Conservation (phyloP, 2,797 vertebrate species). For the Remorina albescens region DNA sequence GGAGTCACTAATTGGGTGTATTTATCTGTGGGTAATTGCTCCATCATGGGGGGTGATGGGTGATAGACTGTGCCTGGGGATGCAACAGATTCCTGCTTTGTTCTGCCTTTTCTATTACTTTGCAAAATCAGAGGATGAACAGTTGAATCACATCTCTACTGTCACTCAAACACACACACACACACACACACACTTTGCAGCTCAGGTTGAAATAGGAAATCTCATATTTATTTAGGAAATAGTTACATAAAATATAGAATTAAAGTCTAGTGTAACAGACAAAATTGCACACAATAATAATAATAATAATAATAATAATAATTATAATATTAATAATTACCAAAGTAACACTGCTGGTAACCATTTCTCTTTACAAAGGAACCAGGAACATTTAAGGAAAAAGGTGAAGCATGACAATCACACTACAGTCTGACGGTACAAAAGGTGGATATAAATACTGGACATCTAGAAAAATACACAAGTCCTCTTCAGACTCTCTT, state of each 20-base stretch:
- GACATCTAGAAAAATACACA: slow-evolving; percentile 95
- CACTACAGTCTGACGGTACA: slow-evolving; percentile 90
- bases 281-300: slow-evolving; percentile 86
- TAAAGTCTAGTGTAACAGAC: slow-evolving; percentile 87
- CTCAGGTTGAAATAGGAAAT: slow-evolving; percentile 76
- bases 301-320: slow-evolving; percentile 65
- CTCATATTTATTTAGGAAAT: slow-evolving; percentile 83
- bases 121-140: not conserved
- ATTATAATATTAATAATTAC: slow-evolving; percentile 76
- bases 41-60: slow-evolving; percentile 64
- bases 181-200: slow-evolving; percentile 4
- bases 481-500: slow-evolving; percentile 89
- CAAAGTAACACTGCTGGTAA: slow-evolving; percentile 89
- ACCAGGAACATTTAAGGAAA: slow-evolving; percentile 81
- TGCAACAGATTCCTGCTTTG: slow-evolving; percentile 11
- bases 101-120: slow-evolving; percentile 13
- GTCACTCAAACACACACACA: slow-evolving; percentile 9
- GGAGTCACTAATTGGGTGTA: slow-evolving; percentile 48
- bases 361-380: slow-evolving; percentile 81
- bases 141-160: slow-evolving; percentile 10
- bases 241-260: slow-evolving; percentile 87
- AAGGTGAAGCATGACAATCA: slow-evolving; percentile 88
- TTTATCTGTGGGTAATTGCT: slow-evolving; percentile 68
- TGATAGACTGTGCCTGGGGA: too few relatives aligned
- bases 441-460: slow-evolving; percentile 95